Percentiles rank a stretch among this genome's conserved stretches.
phyloP scores from a whole-genome alignment of 2,113 vertebrate species.

The Pangasianodon gigas region DNA sequence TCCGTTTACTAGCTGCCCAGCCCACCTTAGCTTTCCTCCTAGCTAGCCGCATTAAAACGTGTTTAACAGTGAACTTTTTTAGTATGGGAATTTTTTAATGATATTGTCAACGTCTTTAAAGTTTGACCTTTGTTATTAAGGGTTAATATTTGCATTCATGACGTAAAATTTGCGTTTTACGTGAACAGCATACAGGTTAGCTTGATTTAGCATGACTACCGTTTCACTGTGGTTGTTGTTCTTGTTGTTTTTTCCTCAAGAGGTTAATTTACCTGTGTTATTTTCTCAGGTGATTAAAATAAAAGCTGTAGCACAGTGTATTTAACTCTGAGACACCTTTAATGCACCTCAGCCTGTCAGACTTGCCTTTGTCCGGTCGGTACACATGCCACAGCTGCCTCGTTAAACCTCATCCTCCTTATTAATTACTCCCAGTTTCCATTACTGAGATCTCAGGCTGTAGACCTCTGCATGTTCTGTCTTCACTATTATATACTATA shows the following conservation, averaged over 20 bases:
- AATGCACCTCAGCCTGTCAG: not conserved
- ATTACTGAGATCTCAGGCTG: not conserved
- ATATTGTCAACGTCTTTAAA: not conserved
- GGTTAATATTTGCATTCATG: not conserved
- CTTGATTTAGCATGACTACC: not conserved
- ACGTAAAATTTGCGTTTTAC: not conserved
- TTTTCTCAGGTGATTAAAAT: not conserved
- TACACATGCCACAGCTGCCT: constrained; percentile 1
- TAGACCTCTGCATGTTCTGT: not conserved
- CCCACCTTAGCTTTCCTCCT: not conserved
- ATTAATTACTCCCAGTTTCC: not conserved
- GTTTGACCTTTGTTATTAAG: not conserved
- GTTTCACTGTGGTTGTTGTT: not conserved
- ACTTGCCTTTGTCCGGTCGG: not conserved
- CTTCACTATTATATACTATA: not conserved
- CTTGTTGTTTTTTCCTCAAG: not conserved
- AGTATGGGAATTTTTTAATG: no score
- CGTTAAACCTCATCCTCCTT: not conserved
- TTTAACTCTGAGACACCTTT: not conserved
- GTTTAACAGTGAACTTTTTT: not conserved
- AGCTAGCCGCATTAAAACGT: not conserved
- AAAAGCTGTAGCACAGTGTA: not conserved
- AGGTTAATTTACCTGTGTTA: not conserved
- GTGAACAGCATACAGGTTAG: not conserved
- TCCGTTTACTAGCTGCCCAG: not conserved